Conservation (phyloP, 2,888 invertebrate genomes). For the Drosophila greeni region DNA sequence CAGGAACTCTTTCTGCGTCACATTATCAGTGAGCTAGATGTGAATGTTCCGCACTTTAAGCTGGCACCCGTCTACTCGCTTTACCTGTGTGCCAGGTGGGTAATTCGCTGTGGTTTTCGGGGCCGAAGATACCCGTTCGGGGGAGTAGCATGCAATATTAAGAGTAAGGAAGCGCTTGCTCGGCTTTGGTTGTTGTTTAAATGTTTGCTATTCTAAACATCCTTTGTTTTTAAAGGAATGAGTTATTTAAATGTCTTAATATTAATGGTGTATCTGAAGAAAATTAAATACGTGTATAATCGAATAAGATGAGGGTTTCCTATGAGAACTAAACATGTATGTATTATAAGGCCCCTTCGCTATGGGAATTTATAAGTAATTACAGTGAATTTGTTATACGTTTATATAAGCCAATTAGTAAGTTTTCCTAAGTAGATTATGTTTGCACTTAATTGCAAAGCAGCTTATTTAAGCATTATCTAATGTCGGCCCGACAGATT, state of each 20-base stretch:
- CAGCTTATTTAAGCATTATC: not conserved
- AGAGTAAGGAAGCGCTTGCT: slow-evolving; percentile 10
- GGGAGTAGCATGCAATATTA: slow-evolving; percentile 12
- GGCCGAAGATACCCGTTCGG: not conserved
- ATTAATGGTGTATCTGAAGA: not conserved
- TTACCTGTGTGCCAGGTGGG: slow-evolving; percentile 91
- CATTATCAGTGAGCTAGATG: slow-evolving; percentile 92
- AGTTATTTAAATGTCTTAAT: not conserved
- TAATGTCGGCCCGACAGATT: not conserved
- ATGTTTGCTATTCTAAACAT: slow-evolving; percentile 3
- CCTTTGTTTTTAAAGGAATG: not conserved
- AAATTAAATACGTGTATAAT: not conserved
- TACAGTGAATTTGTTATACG: not conserved
- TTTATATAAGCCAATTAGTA: not conserved
- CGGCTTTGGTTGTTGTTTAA: slow-evolving; percentile 33
- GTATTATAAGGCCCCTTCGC: not conserved
- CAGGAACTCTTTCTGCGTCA: slow-evolving; percentile 95
- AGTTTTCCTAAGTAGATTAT: not conserved
- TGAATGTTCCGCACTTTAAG: slow-evolving; percentile 93
- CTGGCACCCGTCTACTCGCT: slow-evolving; percentile 97
- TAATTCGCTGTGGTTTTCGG: slow-evolving; percentile 5
- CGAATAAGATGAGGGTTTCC: not conserved
- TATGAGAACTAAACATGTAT: not conserved
- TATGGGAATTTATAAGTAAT: not conserved
- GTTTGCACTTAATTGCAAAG: not conserved